Evolutionary conservation across 2,888 invertebrate genomes (phyloP).

Genomic region (Cheilosia vernalis): DNA sequence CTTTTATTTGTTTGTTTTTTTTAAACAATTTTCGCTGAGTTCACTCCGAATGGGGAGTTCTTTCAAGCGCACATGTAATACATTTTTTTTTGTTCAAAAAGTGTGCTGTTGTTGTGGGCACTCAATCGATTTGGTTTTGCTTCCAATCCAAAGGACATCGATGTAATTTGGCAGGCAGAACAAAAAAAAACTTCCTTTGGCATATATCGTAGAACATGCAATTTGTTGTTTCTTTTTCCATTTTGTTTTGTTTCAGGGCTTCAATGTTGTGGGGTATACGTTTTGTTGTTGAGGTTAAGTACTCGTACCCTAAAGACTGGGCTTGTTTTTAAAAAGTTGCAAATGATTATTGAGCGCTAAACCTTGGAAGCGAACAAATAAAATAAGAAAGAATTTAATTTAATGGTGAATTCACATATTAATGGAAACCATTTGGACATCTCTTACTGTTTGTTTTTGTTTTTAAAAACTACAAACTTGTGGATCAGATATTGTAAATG

Average conservation of each 20-base stretch:
- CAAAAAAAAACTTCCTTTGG: constrained; percentile 22
- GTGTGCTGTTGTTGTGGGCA: constrained; percentile 44
- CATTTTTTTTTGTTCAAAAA: constrained; percentile 1
- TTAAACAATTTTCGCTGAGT: not conserved
- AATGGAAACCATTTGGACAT: not conserved
- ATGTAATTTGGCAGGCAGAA: constrained; percentile 59
- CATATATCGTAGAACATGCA: constrained; percentile 22
- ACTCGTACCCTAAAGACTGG: not conserved
- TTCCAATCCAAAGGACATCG: constrained; percentile 72
- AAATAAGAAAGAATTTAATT: constrained; percentile 20
- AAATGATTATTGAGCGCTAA: constrained; percentile 54
- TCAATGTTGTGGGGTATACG: not conserved
- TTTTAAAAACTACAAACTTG: not conserved
- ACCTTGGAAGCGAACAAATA: constrained; percentile 17
- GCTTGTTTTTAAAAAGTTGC: constrained; percentile 21
- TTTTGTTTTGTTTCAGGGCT: constrained; percentile 11
- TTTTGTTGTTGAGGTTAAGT: constrained; percentile 13
- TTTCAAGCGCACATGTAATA: constrained; percentile 46
- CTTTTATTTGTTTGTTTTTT: constrained; percentile 2
- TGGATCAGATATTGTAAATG: too few species aligned
- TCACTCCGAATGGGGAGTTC: not conserved
- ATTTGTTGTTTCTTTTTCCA: not conserved
- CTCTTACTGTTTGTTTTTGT: not conserved
- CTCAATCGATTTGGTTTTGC: constrained; percentile 67
- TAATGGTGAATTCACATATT: constrained; percentile 15